Conservation (phyloP, 2,888 invertebrate genomes). For the Omphaloscelis lunosa region DNA sequence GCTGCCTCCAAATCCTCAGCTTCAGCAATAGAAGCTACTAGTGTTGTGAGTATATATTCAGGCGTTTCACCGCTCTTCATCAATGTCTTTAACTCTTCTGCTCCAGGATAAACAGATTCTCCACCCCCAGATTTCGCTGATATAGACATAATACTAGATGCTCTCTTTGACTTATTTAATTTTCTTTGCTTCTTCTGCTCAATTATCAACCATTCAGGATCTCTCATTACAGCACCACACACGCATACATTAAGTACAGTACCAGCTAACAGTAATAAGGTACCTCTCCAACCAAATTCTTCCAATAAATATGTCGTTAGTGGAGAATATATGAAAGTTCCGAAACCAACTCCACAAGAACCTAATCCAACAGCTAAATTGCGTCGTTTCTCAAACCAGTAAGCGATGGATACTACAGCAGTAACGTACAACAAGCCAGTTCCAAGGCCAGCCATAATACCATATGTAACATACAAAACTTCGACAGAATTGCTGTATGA, state of each 20-base stretch:
- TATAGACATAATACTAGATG: slow-evolving; percentile 89
- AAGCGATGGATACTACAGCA: slow-evolving; percentile 97
- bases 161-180: slow-evolving; percentile 88
- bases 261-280: slow-evolving; percentile 94
- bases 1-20: slow-evolving; percentile 87
- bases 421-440: slow-evolving; percentile 96
- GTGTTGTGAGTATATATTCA: slow-evolving; percentile 92
- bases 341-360: slow-evolving; percentile 97
- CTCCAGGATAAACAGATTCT: slow-evolving; percentile 91
- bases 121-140: slow-evolving; percentile 89
- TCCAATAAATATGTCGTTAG: slow-evolving; percentile 94
- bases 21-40: slow-evolving; percentile 91
- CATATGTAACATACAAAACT: slow-evolving; percentile 95
- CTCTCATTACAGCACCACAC: slow-evolving; percentile 96
- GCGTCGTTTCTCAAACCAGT: slow-evolving; percentile 97
- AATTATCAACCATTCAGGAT: slow-evolving; percentile 95
- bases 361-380: slow-evolving; percentile 96
- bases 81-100: slow-evolving; percentile 92
- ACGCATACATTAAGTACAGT: slow-evolving; percentile 96
- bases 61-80: slow-evolving; percentile 93
- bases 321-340: slow-evolving; percentile 97
- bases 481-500: slow-evolving; percentile 93
- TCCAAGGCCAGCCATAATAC: slow-evolving; percentile 95
- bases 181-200: slow-evolving; percentile 92
- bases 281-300: slow-evolving; percentile 95